Evolutionary conservation across 2,113 vertebrate genomes (phyloP).

Genomic region (Neolamprologus fasciatus): DNA sequence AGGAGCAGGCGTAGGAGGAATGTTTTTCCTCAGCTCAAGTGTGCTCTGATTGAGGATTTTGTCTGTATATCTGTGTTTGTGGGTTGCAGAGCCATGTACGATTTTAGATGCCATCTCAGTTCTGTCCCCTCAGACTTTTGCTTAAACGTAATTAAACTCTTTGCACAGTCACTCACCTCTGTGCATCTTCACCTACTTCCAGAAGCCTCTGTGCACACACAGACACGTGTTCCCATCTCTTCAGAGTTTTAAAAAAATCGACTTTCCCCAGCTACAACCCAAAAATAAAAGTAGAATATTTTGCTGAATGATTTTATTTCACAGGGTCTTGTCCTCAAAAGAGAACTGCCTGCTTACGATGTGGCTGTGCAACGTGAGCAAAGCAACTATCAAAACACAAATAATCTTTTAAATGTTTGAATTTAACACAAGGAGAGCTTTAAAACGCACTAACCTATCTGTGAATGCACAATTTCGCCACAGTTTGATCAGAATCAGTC

Average conservation of each 20-base stretch:
- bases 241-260: rapidly evolving
- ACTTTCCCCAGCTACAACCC: neutral
- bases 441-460: rapidly evolving
- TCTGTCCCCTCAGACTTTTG: neutral
- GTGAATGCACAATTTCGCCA: neutral
- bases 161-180: neutral
- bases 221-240: rapidly evolving
- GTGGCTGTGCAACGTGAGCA: neutral
- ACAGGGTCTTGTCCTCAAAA: neutral
- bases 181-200: neutral
- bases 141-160: constrained; percentile 19
- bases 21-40: neutral
- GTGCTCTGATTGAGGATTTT: neutral
- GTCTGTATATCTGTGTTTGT: neutral
- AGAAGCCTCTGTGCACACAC: neutral
- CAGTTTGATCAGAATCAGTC: neutral
- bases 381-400: neutral
- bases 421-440: neutral
- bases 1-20: rapidly evolving
- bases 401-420: neutral
- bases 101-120: neutral
- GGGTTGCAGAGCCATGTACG: neutral
- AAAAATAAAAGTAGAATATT: neutral
- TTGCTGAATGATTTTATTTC: neutral
- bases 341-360: neutral